Evolutionary conservation across 2,113 vertebrate species (phyloP), one percentile per base, ranked within the genome.

Genomic region (Paramisgurnus dabryanus): DNA sequence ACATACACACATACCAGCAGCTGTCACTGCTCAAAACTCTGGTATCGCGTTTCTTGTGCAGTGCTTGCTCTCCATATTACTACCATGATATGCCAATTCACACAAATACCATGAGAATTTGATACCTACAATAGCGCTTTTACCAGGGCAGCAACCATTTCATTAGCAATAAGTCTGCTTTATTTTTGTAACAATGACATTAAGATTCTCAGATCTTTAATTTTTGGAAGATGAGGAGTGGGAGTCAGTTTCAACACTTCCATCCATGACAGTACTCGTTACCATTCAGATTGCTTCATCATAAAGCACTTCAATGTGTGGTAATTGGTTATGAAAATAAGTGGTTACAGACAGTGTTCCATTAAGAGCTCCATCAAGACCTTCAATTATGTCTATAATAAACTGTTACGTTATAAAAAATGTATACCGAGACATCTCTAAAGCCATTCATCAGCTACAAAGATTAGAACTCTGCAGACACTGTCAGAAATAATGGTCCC

Each of bases 1-100:
- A 76, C 79, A 71, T 64, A 61, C 57, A 67, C 76, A 78, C 34
- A 81, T 60, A 86, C 79, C 76, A 89, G 89, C 92, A 93, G 89
- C 92, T 93, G 93, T 91, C 88, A 85, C 79, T 58, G 6, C 80
- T 84, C 89, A 84, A 88, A 86, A 85, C 82, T 61, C 83, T 85
- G 82, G 70, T 88, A 88, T 94, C 88, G 64, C 15, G 43, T 93
- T 93, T 91, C 91, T n/a, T 67, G 84, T 82, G 57, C 77, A 88
- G 76, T 83, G 83, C 86, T 87, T 79, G 70, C 43, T 43, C 76
- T 68, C 81, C 67, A 68, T 69, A 86, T 72, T 82, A 69, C 84
- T 85, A 85, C 75, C 80, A 60, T 63, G 39, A 76, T 61, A 67
- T 53, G 60, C 47, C 15, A 17, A 79, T 34, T 17, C 76, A 71